These are phyloP conservation scores for Schizopygopsis malacanthus DNA, from an alignment of 2,797 vertebrate species.

Conservation along the genomic window DNA sequence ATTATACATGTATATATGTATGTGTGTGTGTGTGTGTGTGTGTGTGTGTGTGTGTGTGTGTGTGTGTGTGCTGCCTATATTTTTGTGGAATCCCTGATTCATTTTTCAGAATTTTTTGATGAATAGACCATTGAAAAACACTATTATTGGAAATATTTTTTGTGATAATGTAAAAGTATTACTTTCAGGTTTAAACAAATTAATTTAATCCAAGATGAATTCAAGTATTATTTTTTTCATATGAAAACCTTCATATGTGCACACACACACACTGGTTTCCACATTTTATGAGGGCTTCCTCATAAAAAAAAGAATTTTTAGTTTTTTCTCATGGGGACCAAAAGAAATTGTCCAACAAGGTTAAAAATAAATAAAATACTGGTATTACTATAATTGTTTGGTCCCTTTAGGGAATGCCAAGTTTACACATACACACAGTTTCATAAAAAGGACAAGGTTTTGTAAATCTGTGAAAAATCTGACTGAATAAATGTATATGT, in stretches of 20 bases:
- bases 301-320: no score
- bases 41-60: no score
- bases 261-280: no score
- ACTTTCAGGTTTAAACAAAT: not conserved
- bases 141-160: not conserved
- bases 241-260: no score
- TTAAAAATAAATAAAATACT: not conserved
- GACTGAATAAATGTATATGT: no score
- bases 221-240: no score
- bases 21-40: no score
- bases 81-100: not conserved
- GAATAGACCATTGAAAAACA: not conserved
- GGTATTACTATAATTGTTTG: no score
- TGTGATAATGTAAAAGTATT: not conserved
- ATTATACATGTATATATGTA: not conserved
- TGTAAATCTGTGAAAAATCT: not conserved
- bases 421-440: not conserved
- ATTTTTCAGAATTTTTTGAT: not conserved
- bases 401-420: no score
- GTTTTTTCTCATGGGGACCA: not conserved
- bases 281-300: no score
- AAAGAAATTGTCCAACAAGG: not conserved
- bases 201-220: not conserved
- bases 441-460: not conserved
- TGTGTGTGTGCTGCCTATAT: not conserved